Percentiles rank a stretch among this genome's conserved stretches.
Evolutionary conservation across 2,113 vertebrate species (phyloP).

Genomic region (Macaca nemestrina): DNA sequence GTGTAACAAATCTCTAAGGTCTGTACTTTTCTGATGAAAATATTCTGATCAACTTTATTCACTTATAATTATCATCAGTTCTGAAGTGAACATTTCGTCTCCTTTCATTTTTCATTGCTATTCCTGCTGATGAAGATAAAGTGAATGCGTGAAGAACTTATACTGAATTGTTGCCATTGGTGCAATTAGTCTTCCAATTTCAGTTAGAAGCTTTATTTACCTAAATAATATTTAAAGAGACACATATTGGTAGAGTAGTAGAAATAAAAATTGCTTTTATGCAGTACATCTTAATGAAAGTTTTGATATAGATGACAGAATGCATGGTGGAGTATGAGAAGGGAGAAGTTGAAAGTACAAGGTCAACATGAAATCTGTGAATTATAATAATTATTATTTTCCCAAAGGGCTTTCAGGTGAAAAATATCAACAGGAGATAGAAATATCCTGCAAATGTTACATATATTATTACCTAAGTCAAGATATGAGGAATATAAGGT

Average conservation of each 20-base stretch:
- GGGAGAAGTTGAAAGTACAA: background rate
- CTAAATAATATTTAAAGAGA: background rate
- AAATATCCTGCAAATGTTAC: background rate
- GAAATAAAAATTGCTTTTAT: background rate
- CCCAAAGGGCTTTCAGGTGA: background rate
- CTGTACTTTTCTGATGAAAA: background rate
- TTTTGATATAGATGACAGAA: background rate
- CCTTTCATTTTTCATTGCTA: background rate
- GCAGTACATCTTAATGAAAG: background rate
- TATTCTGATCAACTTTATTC: background rate
- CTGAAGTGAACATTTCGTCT: background rate
- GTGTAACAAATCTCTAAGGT: background rate
- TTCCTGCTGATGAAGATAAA: background rate
- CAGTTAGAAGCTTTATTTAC: background rate
- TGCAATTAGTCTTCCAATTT: background rate
- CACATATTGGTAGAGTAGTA: background rate
- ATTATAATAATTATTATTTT: background rate
- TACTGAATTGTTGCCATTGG: background rate
- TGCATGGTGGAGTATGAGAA: background rate
- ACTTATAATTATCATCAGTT: background rate
- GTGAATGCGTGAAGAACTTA: background rate
- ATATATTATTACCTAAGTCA: conserved; percentile 54
- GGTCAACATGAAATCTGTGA: background rate
- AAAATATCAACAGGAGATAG: background rate
- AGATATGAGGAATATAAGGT: background rate